Evolutionary conservation across 1,140 invertebrate genomes (phyloP).

Genomic region (Gerris buenoi): DNA sequence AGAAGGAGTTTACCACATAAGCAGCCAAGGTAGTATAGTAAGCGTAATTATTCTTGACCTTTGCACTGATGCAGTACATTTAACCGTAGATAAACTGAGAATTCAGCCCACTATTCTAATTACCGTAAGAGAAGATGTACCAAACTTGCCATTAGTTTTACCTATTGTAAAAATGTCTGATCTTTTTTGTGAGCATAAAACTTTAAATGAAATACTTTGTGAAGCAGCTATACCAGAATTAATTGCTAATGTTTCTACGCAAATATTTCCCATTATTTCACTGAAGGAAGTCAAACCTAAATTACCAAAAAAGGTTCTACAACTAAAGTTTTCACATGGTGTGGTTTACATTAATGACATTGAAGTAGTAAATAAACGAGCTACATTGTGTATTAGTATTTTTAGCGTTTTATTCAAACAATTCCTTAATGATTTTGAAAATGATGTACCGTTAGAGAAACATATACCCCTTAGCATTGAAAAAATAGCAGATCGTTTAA

Average conservation of each 20-base stretch:
- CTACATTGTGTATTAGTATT: neutral
- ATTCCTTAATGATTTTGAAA: neutral
- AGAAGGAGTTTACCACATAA: neutral
- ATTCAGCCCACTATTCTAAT: neutral
- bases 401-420: neutral
- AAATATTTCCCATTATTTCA: neutral
- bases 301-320: neutral
- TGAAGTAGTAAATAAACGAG: neutral
- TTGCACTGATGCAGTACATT: neutral
- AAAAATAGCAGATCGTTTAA: neutral
- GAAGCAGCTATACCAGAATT: neutral
- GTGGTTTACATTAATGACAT: neutral
- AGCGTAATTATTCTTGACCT: neutral
- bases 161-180: neutral
- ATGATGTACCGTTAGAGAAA: neutral
- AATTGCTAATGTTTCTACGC: neutral
- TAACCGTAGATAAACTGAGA: constrained; percentile 1
- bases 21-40: neutral
- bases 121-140: neutral
- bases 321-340: neutral
- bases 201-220: neutral
- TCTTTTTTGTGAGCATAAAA: neutral
- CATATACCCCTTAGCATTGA: constrained; percentile 1
- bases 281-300: neutral
- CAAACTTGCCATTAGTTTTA: neutral